Conservation (phyloP, 2,888 invertebrate species). For the Vannuccia rotundouncinata region DNA sequence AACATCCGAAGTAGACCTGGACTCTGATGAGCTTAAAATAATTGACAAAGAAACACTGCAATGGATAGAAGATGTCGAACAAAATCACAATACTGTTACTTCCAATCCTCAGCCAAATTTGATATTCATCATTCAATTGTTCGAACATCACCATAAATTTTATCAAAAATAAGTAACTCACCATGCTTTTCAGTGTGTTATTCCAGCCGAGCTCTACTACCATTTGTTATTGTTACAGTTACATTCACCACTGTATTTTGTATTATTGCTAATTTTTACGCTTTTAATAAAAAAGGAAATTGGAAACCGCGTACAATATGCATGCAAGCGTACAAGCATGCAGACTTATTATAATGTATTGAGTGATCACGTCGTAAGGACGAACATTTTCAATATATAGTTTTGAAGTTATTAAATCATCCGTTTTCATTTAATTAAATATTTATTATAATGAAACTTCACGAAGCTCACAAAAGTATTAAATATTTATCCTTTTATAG, state of each 20-base stretch:
- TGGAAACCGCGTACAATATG: no score
- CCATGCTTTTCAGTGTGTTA: constrained; percentile 6
- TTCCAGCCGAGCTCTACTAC: constrained; percentile 23
- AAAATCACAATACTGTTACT: constrained; percentile 9
- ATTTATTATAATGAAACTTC: no score
- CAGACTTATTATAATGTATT: no score
- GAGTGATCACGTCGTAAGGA: no score
- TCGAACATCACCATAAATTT: constrained; percentile 17
- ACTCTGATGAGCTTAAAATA: background rate
- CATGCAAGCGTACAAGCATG: no score
- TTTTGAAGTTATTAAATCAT: no score
- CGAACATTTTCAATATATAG: no score
- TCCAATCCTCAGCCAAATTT: constrained; percentile 24
- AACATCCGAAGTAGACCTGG: background rate
- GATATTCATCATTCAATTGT: constrained; percentile 18
- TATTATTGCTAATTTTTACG: constrained; percentile 7
- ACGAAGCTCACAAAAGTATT: no score
- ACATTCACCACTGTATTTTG: constrained; percentile 8
- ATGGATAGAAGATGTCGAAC: constrained; percentile 15
- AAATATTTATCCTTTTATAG: no score
- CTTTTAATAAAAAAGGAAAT: constrained; percentile 18
- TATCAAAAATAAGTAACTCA: constrained; percentile 16
- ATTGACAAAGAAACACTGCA: background rate
- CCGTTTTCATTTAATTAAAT: no score
- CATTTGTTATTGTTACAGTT: constrained; percentile 19